These are phyloP conservation scores for Turritopsis rubra DNA, from an alignment of 30 jellyfish, hydroid and myxozoan genomes.

Conservation along the genomic window DNA sequence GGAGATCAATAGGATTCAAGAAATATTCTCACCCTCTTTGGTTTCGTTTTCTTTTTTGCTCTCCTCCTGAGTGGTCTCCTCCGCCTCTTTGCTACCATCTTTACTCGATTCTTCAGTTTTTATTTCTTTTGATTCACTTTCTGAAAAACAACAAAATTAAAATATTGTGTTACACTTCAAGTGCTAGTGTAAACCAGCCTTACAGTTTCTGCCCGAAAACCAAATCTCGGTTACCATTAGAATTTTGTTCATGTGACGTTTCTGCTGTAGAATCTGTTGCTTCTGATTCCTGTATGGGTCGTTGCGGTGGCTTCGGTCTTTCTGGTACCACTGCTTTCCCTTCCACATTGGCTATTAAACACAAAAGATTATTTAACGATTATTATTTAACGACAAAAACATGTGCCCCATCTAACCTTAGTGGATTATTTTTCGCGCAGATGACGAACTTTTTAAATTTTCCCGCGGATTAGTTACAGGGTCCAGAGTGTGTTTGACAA, in stretches of 20 bases:
- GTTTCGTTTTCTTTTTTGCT: not conserved
- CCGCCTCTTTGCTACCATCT: not conserved
- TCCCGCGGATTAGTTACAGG: too few relatives aligned
- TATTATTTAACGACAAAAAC: too few relatives aligned
- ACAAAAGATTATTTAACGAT: not conserved
- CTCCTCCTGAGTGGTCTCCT: not conserved
- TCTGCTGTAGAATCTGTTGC: not conserved
- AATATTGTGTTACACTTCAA: too few relatives aligned
- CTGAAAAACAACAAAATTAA: not conserved
- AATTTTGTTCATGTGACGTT: not conserved
- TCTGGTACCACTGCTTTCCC: not conserved
- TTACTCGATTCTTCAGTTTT: not conserved
- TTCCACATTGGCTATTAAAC: not conserved
- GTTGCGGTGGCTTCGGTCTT: conserved; percentile 18
- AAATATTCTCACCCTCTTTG: not conserved
- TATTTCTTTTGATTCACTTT: not conserved
- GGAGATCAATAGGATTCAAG: too few relatives aligned
- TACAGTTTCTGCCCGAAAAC: not conserved
- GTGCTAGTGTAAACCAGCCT: not conserved
- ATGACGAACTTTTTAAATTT: too few relatives aligned
- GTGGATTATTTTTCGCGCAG: too few relatives aligned
- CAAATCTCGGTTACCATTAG: not conserved
- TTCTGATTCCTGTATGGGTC: not conserved
- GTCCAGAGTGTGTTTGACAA: too few relatives aligned
- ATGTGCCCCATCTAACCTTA: too few relatives aligned